These are phyloP conservation scores for Phengaris alcon DNA, from an alignment of 2,888 invertebrate genomes.

Conservation along the genomic window DNA sequence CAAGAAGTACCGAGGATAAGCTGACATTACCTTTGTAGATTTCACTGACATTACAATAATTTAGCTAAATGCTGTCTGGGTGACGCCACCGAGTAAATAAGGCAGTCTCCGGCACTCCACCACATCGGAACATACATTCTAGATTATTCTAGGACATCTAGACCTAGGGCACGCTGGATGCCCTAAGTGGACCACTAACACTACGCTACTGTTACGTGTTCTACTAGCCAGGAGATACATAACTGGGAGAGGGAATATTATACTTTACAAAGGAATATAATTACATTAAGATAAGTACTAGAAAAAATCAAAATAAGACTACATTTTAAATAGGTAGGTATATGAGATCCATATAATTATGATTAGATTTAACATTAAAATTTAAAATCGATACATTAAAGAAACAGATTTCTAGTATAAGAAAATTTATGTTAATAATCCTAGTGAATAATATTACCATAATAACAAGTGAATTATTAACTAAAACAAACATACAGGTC, in stretches of 20 bases:
- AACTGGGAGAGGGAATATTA: conserved; percentile 6
- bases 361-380: background rate
- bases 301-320: background rate
- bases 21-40: no score
- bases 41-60: background rate
- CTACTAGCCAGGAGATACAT: conserved; percentile 40
- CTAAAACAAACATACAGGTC: background rate
- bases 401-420: conserved; percentile 7
- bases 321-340: background rate
- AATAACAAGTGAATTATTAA: background rate
- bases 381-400: conserved; percentile 6
- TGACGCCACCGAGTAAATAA: conserved; percentile 42
- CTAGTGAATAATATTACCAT: background rate
- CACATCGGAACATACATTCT: conserved; percentile 47
- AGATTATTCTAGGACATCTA: conserved; percentile 57
- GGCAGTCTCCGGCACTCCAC: conserved; percentile 70
- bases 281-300: background rate
- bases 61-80: background rate
- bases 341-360: conserved; percentile 7
- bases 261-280: background rate
- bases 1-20: no score
- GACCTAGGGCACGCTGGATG: conserved; percentile 9
- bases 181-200: conserved; percentile 37
- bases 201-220: conserved; percentile 60
- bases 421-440: background rate